Percentiles rank a stretch among this genome's conserved stretches.
phyloP scores from a whole-genome alignment of 2,113 vertebrate species.

The Cyrtonyx montezumae region DNA sequence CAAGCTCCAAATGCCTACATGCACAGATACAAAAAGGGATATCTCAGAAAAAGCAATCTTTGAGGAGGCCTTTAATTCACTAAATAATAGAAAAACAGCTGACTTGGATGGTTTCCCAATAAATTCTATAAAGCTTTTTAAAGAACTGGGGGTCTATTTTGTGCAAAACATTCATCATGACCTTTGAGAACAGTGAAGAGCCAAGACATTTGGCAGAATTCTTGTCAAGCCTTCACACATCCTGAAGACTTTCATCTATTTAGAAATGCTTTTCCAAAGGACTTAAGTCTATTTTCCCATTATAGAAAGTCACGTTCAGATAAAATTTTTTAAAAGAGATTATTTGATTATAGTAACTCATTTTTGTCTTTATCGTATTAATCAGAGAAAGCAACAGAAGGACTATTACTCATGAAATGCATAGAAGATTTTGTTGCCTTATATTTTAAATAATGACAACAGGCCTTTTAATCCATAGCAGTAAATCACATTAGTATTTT shows the following conservation, averaged over 20 bases:
- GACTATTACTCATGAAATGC: not conserved
- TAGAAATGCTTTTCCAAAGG: not conserved
- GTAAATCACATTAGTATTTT: not conserved
- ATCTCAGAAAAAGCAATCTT: not conserved
- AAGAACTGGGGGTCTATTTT: not conserved
- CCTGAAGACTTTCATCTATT: not conserved
- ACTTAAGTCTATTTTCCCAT: not conserved
- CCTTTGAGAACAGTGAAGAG: not conserved
- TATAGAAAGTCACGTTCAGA: not conserved
- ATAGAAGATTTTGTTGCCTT: not conserved
- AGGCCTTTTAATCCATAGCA: not conserved
- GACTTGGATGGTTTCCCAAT: not conserved
- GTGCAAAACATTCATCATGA: not conserved
- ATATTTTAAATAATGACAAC: not conserved
- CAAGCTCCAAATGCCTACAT: not conserved
- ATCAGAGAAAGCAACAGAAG: not conserved
- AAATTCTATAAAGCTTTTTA: constrained; percentile 4
- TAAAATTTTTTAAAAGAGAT: not conserved
- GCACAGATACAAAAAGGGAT: not conserved
- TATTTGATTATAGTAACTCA: not conserved
- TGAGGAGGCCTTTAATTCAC: not conserved
- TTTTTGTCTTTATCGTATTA: not conserved
- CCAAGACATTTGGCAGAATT: not conserved
- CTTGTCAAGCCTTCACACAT: not conserved
- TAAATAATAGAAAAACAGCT: not conserved